Percentiles rank a stretch among this genome's conserved stretches.
phyloP scores from a whole-genome alignment of 1,140 invertebrate genomes.

The Trachelipus rathkii region DNA sequence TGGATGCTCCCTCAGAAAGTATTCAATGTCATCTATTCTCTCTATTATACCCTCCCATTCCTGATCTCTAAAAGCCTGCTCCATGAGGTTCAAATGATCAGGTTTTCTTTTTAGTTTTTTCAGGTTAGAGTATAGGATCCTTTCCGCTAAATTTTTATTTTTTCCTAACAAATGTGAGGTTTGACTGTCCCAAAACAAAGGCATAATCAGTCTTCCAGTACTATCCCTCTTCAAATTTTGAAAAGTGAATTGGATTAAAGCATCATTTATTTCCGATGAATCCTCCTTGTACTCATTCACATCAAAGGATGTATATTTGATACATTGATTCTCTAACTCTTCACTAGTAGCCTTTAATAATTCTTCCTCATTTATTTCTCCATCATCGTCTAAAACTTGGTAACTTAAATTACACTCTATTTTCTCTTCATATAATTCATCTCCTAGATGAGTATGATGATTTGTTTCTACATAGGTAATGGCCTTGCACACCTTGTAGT shows the following conservation, averaged over 20 bases:
- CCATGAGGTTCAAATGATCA: not conserved
- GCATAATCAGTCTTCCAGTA: not conserved
- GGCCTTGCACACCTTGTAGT: too few relatives aligned
- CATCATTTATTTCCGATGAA: not conserved
- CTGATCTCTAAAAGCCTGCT: not conserved
- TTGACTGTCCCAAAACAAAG: conserved; percentile 1
- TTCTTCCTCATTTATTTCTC: not conserved
- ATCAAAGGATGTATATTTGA: too few relatives aligned
- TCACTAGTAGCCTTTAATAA: not conserved
- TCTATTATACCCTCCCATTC: conserved; percentile 21
- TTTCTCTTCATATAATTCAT: too few relatives aligned
- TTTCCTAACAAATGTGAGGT: not conserved
- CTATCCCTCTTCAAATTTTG: not conserved
- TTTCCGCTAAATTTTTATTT: not conserved
- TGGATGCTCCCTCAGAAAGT: conserved; percentile 10
- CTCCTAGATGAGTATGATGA: too few relatives aligned
- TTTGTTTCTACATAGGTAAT: too few relatives aligned
- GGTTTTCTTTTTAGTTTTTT: not conserved
- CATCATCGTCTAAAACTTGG: not conserved
- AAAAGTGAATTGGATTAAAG: not conserved
- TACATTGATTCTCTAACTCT: not conserved
- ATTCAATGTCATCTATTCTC: not conserved
- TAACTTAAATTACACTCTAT: not conserved
- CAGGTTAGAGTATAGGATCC: not conserved
- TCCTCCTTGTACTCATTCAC: not conserved